A percentile compares a stretch with the other conserved stretches of the same genome.
Evolutionary conservation across 2,113 vertebrate species (phyloP).

Genomic region (Labrus mixtus): DNA sequence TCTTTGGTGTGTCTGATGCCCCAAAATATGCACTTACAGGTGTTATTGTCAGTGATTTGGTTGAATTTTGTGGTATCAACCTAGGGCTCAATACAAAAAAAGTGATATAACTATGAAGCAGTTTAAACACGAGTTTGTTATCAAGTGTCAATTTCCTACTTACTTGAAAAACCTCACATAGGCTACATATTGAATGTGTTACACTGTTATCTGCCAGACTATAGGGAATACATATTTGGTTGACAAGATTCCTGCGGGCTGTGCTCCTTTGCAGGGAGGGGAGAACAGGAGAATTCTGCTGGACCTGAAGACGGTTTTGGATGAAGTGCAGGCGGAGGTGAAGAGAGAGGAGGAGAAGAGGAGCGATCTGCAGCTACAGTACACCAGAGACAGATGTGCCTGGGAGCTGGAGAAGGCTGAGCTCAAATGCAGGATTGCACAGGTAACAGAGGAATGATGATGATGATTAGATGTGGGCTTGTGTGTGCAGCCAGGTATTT

Average conservation of each 20-base stretch:
- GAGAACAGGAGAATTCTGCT: slow-evolving; percentile 82
- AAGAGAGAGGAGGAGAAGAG: slow-evolving; percentile 82
- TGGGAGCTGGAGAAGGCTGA: slow-evolving; percentile 84
- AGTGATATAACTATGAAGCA: too few relatives aligned
- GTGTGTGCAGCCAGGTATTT: neutral
- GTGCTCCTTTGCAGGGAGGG: slow-evolving; percentile 72
- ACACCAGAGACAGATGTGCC: slow-evolving; percentile 79
- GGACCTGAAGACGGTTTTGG: slow-evolving; percentile 79
- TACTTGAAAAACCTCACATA: neutral
- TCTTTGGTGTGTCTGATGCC: neutral
- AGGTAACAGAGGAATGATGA: slow-evolving; percentile 67
- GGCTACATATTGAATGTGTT: neutral
- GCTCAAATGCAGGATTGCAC: slow-evolving; percentile 79
- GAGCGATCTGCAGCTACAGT: slow-evolving; percentile 81
- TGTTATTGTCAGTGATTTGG: neutral
- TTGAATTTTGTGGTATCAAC: neutral
- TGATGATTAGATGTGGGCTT: neutral
- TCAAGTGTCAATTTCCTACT: neutral
- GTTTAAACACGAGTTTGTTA: neutral
- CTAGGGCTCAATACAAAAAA: neutral
- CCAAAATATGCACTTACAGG: too few relatives aligned
- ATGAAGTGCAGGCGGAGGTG: slow-evolving; percentile 81
- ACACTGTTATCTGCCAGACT: neutral
- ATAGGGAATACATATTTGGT: neutral
- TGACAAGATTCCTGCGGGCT: slow-evolving; percentile 10